phyloP scores from a whole-genome alignment of 2,113 vertebrate species.

The Zootoca vivipara region DNA sequence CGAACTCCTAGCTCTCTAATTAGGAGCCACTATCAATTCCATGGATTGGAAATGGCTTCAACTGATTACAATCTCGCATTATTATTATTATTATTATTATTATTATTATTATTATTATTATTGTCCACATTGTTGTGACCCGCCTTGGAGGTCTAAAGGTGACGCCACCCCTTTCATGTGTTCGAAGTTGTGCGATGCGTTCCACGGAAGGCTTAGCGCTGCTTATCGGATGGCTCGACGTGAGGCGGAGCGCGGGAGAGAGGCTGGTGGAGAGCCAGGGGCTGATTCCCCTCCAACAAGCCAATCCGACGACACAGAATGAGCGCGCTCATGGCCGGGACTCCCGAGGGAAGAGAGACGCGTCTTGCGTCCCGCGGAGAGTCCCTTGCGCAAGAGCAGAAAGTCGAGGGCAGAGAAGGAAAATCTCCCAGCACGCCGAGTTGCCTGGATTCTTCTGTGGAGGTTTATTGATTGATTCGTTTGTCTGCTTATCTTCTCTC shows the following conservation, averaged over 20 bases:
- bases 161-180: neutral
- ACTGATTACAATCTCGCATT: too few relatives aligned
- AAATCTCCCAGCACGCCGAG: neutral
- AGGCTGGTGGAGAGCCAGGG: slow-evolving; percentile 60
- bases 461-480: too few relatives aligned
- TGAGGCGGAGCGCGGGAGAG: slow-evolving; percentile 32
- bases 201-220: slow-evolving; percentile 7
- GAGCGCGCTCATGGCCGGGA: slow-evolving; percentile 66
- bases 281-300: slow-evolving; percentile 65
- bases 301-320: slow-evolving; percentile 58
- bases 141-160: too few relatives aligned
- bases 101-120: too few relatives aligned
- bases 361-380: slow-evolving; percentile 6
- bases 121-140: too few relatives aligned
- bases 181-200: neutral
- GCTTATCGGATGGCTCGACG: slow-evolving; percentile 46
- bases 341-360: neutral
- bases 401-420: slow-evolving; percentile 16
- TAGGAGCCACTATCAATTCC: too few relatives aligned
- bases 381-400: slow-evolving; percentile 28
- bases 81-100: too few relatives aligned
- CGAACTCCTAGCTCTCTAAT: too few relatives aligned
- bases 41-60: too few relatives aligned
- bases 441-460: too few relatives aligned
- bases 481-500: too few relatives aligned